Conservation (phyloP, 92 coral and sea anemone species). For the Umimayanthus kanabou region DNA sequence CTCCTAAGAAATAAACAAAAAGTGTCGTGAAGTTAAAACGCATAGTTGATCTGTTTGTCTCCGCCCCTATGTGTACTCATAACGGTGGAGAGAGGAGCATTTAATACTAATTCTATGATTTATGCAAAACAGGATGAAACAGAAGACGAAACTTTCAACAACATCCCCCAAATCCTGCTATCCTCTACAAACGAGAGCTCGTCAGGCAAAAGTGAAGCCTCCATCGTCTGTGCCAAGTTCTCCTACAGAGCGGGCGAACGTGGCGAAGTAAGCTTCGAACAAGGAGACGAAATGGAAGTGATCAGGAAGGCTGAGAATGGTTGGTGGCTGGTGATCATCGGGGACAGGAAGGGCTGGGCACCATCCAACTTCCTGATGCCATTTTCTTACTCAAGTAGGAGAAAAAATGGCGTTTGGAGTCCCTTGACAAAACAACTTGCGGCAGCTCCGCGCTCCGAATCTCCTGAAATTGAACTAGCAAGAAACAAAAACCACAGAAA, state of each 20-base stretch:
- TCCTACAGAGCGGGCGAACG: constrained; percentile 25
- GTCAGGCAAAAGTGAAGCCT: not conserved
- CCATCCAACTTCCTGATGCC: constrained; percentile 36
- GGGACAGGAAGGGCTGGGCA: constrained; percentile 31
- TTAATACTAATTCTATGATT: not conserved
- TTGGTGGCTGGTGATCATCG: constrained; percentile 34
- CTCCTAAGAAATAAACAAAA: too few relatives aligned
- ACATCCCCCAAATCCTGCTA: not conserved
- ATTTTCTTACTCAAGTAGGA: not conserved
- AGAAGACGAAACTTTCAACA: not conserved
- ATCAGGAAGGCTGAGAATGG: constrained; percentile 24
- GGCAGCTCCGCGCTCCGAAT: not conserved
- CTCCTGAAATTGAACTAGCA: not conserved
- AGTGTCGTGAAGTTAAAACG: too few relatives aligned
- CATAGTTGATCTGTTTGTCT: not conserved
- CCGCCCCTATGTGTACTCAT: not conserved
- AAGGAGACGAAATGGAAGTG: constrained; percentile 30
- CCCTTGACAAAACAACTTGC: not conserved
- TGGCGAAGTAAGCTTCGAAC: constrained; percentile 20
- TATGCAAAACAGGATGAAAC: not conserved
- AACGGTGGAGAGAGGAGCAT: not conserved
- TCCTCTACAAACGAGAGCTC: not conserved
- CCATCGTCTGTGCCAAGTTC: not conserved
- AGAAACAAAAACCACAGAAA: not conserved
- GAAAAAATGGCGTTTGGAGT: not conserved